Percentiles rank a stretch among this genome's conserved stretches.
Evolutionary conservation across 2,888 invertebrate genomes (phyloP).

Genomic region (Catocala fraxini): DNA sequence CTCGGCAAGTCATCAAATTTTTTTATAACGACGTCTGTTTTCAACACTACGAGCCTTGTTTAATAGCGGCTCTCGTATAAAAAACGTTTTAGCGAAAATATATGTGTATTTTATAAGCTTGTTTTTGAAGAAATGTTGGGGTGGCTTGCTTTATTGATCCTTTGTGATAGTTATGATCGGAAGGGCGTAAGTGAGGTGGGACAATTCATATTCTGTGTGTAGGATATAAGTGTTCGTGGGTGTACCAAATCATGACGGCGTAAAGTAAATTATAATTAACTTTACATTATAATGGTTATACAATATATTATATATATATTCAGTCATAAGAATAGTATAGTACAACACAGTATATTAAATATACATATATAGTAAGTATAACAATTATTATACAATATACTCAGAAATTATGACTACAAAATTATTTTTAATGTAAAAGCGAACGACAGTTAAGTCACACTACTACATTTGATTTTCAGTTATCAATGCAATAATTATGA

Average conservation of each 20-base stretch:
- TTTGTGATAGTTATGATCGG: conserved; percentile 36
- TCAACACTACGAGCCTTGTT: conserved; percentile 41
- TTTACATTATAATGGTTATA: too few relatives aligned
- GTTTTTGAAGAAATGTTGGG: conserved; percentile 23
- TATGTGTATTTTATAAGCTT: conserved; percentile 36
- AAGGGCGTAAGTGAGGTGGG: conserved; percentile 24
- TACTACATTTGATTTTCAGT: too few relatives aligned
- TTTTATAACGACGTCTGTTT: conserved; percentile 48
- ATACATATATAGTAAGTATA: too few relatives aligned
- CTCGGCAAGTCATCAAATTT: conserved; percentile 45
- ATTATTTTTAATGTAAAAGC: too few relatives aligned
- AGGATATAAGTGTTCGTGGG: too few relatives aligned
- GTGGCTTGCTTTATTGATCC: conserved; percentile 32
- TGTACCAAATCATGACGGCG: not conserved
- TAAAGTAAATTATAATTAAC: not conserved
- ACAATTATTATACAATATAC: too few relatives aligned
- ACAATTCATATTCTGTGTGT: conserved; percentile 30
- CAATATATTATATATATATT: too few relatives aligned
- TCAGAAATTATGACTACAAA: too few relatives aligned
- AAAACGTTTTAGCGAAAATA: conserved; percentile 42
- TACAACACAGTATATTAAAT: too few relatives aligned
- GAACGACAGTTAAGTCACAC: too few relatives aligned
- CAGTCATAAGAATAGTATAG: too few relatives aligned
- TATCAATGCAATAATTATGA: too few relatives aligned
- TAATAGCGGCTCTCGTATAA: conserved; percentile 42